Percentiles rank a stretch among this genome's conserved stretches.
phyloP scores from a whole-genome alignment of 2,888 invertebrate species.

The Neoascia interrupta region DNA sequence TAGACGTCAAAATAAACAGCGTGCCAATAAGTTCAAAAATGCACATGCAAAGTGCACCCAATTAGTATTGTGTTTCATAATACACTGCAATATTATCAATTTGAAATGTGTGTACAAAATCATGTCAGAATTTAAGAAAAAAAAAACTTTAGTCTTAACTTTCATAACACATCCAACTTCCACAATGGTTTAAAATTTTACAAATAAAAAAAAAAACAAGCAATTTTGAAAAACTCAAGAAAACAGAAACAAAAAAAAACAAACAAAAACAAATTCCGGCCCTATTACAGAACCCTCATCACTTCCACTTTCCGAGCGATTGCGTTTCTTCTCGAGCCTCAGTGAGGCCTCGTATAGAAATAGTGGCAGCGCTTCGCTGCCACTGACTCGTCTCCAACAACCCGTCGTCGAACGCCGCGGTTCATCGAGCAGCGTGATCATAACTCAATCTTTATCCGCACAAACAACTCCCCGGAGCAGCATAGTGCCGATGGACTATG shows the following conservation, averaged over 20 bases:
- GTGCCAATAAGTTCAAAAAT: not conserved
- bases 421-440: slow-evolving; percentile 55
- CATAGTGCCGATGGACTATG: slow-evolving; percentile 57
- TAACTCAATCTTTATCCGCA: slow-evolving; percentile 19
- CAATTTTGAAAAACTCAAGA: slow-evolving; percentile 47
- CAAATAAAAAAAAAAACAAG: slow-evolving; percentile 16
- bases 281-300: slow-evolving; percentile 77
- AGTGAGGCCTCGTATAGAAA: slow-evolving; percentile 70
- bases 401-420: slow-evolving; percentile 71
- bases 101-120: slow-evolving; percentile 58
- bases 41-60: slow-evolving; percentile 28
- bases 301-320: slow-evolving; percentile 77
- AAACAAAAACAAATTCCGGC: slow-evolving; percentile 16
- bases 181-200: slow-evolving; percentile 7
- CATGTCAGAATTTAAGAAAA: no score
- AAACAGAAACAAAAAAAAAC: slow-evolving; percentile 16
- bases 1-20: no score
- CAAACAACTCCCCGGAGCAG: slow-evolving; percentile 73
- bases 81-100: not conserved
- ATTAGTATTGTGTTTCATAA: slow-evolving; percentile 40
- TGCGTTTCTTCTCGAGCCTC: slow-evolving; percentile 77
- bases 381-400: slow-evolving; percentile 26
- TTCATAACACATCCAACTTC: slow-evolving; percentile 10
- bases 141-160: no score
- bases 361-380: slow-evolving; percentile 35